Evolutionary conservation across 2,113 vertebrate species (phyloP).

Genomic region (Reinhardtius hippoglossoides): DNA sequence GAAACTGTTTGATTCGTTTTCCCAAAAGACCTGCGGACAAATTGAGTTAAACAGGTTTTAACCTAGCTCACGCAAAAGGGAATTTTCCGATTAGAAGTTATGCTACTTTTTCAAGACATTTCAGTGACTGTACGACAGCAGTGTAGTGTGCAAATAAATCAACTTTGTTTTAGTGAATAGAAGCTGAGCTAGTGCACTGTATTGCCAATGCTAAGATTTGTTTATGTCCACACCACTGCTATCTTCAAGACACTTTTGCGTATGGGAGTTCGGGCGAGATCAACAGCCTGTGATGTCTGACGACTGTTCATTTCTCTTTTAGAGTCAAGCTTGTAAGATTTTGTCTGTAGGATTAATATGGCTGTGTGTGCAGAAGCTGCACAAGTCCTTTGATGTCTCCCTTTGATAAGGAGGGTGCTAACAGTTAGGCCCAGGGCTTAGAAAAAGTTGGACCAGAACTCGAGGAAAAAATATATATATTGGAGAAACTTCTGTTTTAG

Average conservation of each 20-base stretch:
- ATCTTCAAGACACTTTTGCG: background rate
- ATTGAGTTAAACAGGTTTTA: slow-evolving; percentile 2
- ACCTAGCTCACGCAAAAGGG: background rate
- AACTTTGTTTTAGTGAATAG: background rate
- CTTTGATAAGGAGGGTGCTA: slow-evolving; percentile 67
- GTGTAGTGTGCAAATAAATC: background rate
- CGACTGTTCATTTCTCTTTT: slow-evolving; percentile 38
- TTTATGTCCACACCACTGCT: background rate
- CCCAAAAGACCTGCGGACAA: background rate
- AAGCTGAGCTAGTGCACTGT: background rate
- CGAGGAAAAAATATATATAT: slow-evolving; percentile 39
- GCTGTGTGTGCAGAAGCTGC: slow-evolving; percentile 49
- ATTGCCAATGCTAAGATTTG: slow-evolving; percentile 2
- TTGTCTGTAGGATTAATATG: slow-evolving; percentile 57
- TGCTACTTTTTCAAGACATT: background rate
- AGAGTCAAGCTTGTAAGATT: slow-evolving; percentile 32
- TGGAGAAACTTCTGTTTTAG: slow-evolving; percentile 72
- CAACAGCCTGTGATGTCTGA: slow-evolving; percentile 25
- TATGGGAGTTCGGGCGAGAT: slow-evolving; percentile 17
- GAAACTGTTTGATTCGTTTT: background rate
- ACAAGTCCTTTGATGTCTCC: slow-evolving; percentile 71
- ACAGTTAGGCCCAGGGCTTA: slow-evolving; percentile 53
- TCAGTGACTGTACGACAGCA: background rate
- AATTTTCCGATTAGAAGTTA: background rate
- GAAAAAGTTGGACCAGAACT: slow-evolving; percentile 64